A percentile compares a stretch with the other conserved stretches of the same genome.
Evolutionary conservation across 2,797 vertebrate genomes (phyloP).

Genomic region (Trematomus bernacchii): DNA sequence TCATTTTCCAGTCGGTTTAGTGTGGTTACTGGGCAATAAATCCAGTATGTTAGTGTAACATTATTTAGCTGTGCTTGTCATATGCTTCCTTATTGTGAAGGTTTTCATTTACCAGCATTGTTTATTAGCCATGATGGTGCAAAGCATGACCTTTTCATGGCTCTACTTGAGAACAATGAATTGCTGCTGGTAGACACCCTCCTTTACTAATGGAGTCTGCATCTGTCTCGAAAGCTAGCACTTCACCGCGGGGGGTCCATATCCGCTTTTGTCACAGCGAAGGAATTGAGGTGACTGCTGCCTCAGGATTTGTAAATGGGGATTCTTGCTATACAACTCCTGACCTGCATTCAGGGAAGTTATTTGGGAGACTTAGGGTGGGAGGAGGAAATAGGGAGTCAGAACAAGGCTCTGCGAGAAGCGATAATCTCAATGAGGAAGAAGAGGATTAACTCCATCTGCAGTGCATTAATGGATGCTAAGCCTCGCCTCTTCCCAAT

Average conservation of each 20-base stretch:
- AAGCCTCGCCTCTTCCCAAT: slow-evolving; percentile 61
- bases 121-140: slow-evolving; percentile 6
- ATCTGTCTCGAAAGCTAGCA: slow-evolving; percentile 48
- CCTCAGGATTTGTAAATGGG: slow-evolving; percentile 69
- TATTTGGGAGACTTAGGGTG: slow-evolving; percentile 66
- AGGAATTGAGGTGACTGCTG: slow-evolving; percentile 61
- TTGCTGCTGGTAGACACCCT: slow-evolving; percentile 40
- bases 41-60: slow-evolving; percentile 3
- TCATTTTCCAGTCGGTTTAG: slow-evolving; percentile 6
- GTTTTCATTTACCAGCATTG: slow-evolving; percentile 28
- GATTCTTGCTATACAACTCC: slow-evolving; percentile 58
- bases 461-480: slow-evolving; percentile 77
- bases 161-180: slow-evolving; percentile 28
- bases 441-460: slow-evolving; percentile 80
- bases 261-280: slow-evolving; percentile 60
- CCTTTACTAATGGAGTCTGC: slow-evolving; percentile 40
- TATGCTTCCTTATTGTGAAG: not conserved
- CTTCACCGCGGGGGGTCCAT: slow-evolving; percentile 51
- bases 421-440: slow-evolving; percentile 76
- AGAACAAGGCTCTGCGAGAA: slow-evolving; percentile 62
- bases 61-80: not conserved
- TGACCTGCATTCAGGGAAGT: slow-evolving; percentile 77
- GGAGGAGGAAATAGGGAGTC: slow-evolving; percentile 39
- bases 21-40: not conserved
- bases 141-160: slow-evolving; percentile 33